Base-by-base conservation (phyloP, 2,113 vertebrate genomes). In the Candoia aspera region DNA sequence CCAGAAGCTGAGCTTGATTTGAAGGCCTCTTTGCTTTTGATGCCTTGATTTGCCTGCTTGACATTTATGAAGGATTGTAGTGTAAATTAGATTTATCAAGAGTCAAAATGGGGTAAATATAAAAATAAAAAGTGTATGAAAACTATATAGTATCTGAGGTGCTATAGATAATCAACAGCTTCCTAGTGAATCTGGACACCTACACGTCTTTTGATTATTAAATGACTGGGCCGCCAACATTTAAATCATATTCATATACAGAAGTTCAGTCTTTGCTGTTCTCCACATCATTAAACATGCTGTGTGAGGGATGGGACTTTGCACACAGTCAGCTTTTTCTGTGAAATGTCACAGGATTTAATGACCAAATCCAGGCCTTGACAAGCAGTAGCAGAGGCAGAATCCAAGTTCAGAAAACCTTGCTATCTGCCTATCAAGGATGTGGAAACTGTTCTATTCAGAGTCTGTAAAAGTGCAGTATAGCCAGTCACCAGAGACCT, bases 71-170 rank as follows among this genome's bases (percentile, higher is more conserved):
- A 23, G 12, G 55, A n/a, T 42, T 88, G 2, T 83, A 53, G 33
- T 49, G 68, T 60, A 73, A 57, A 55, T 60, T 83, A 92, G 68
- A 24, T 84, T 88, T 84, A 84, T 60, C 68, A 79, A 60, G 37
- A 46, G 24, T 8, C 6, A 13, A 83, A 92, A 88, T 37, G 26
- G 49, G 57, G 57, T 55, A 83, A 92, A 46, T 88, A 62, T 85
- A 90, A 84, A 62, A 49, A 85, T 55, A 55, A 58, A 84, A 84
- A 84, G 33, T 49, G 33, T 88, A 88, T 88, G 86, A 68, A 92
- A 59, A 84, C 15, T 37, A 37, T 79, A 19, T 33, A 92, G 87
- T 88, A 84, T 29, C 55, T 88, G 54, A 59, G 24, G 49, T 59
- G 55, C 55, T 15, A 29, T 49, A 83, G 8, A 59, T 88, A 64